Base-by-base conservation (phyloP, 1,140 invertebrate species). In the Panulirus ornatus region DNA sequence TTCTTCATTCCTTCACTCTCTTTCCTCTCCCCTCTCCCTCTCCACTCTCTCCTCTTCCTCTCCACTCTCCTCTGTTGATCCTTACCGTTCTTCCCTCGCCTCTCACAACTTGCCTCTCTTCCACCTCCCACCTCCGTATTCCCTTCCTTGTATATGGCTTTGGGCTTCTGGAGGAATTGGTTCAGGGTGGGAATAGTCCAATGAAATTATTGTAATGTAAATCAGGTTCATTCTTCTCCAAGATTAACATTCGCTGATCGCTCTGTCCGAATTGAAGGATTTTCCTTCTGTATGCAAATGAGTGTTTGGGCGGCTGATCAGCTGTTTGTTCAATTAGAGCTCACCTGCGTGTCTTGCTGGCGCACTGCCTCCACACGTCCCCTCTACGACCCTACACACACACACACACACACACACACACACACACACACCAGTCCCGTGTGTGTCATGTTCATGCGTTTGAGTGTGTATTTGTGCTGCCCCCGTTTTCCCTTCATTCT, bases 271-370 rank as follows among this genome's bases (percentile, higher is more conserved):
- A 19, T 3, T 14, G 42, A 14, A 2, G 38, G 54, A 83, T 38
- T 38, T 84, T 84, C 83, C 83, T 84, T 84, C 38, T 44, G 40
- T 84, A 84, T 84, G 83, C 42, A 84, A 44, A 84, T 84, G 30
- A 73, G 83, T 84, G 63, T 84, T 84, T 84, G 83, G 83, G 19
- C 83, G 30, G 22, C 83, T 84, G 83, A 84, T 84, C 75, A 87
- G 51, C 42, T 73, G 70, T 87, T 76, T 87, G 70, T 76, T 42
- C 54, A 76, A 87, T 58, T 75, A 78, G 51, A 34, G 63, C 84
- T 51, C 47, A 38, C 38, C 36, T 78, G 2, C 8, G 58, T 66
- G 58, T 3, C 54, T 58, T 27, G 27, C 70, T 11, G 9, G 27
- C 70, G 87, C 79, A 92, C 38, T 88, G n/a, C 79, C n/a, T n/a